phyloP scores from a whole-genome alignment of 92 coral and sea anemone species.

The Porites divaricata region DNA sequence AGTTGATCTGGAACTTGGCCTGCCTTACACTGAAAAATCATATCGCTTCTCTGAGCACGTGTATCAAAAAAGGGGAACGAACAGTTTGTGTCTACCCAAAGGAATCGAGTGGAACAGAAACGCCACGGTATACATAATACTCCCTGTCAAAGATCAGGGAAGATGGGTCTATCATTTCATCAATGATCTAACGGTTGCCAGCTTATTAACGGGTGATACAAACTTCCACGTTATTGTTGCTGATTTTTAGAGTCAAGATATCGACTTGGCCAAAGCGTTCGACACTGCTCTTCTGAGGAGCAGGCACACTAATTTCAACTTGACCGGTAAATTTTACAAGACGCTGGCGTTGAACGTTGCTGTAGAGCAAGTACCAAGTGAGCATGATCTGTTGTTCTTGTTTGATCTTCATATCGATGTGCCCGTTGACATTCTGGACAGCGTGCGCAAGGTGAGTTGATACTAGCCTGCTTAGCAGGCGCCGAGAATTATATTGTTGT shows the following conservation, averaged over 20 bases:
- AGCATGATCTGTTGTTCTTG: slow-evolving; percentile 30
- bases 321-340: slow-evolving; percentile 36
- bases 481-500: no score
- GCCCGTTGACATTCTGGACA: slow-evolving; percentile 38
- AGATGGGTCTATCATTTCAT: slow-evolving; percentile 50
- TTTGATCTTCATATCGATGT: slow-evolving; percentile 49
- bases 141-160: slow-evolving; percentile 49
- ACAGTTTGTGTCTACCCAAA: slow-evolving; percentile 34
- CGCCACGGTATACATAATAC: slow-evolving; percentile 24
- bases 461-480: not conserved
- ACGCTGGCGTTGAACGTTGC: slow-evolving; percentile 48
- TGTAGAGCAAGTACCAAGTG: slow-evolving; percentile 28
- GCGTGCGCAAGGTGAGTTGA: slow-evolving; percentile 46
- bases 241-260: slow-evolving; percentile 50
- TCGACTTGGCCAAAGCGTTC: slow-evolving; percentile 29
- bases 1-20: slow-evolving; percentile 31
- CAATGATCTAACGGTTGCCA: slow-evolving; percentile 24
- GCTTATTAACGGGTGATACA: slow-evolving; percentile 34
- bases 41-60: slow-evolving; percentile 46
- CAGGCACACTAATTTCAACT: slow-evolving; percentile 21
- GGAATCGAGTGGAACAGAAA: slow-evolving; percentile 39
- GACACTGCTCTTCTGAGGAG: slow-evolving; percentile 23
- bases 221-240: slow-evolving; percentile 40
- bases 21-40: not conserved
- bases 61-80: slow-evolving; percentile 16